Conservation (phyloP, 2,797 vertebrate genomes). For the Acipenser ruthenus region DNA sequence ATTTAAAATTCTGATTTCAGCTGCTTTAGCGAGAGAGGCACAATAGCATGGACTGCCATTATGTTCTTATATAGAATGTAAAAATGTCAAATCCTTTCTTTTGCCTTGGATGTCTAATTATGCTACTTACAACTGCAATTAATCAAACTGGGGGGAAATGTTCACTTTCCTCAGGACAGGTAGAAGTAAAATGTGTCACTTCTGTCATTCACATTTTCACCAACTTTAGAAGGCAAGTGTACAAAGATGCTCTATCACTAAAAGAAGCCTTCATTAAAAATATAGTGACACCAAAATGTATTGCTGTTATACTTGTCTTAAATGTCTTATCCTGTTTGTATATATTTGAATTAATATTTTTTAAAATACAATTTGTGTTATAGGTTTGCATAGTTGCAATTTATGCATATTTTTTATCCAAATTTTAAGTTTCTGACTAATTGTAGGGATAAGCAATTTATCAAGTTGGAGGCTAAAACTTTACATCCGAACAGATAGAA, state of each 20-base stretch:
- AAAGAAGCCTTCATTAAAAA: slow-evolving; percentile 51
- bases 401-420: too few relatives aligned
- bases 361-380: too few relatives aligned
- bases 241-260: slow-evolving; percentile 47
- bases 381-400: too few relatives aligned
- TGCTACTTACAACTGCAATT: slow-evolving; percentile 41
- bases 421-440: too few relatives aligned
- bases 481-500: too few relatives aligned
- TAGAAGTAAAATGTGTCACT: slow-evolving; percentile 48
- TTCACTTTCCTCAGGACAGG: slow-evolving; percentile 36
- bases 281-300: slow-evolving; percentile 61
- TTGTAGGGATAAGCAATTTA: too few relatives aligned
- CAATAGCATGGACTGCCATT: too few relatives aligned
- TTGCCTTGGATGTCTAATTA: slow-evolving; percentile 1
- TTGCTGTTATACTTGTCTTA: slow-evolving; percentile 67
- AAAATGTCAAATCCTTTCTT: not conserved
- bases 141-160: slow-evolving; percentile 45
- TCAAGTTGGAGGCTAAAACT: too few relatives aligned
- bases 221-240: slow-evolving; percentile 45
- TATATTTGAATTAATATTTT: slow-evolving; percentile 45
- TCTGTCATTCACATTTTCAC: slow-evolving; percentile 48
- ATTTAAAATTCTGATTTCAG: too few relatives aligned
- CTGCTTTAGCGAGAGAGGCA: too few relatives aligned
- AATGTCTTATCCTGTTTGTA: slow-evolving; percentile 56
- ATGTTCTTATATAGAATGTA: not conserved